Conservation (phyloP, 2,888 invertebrate species). For the Nomada ruficornis region DNA sequence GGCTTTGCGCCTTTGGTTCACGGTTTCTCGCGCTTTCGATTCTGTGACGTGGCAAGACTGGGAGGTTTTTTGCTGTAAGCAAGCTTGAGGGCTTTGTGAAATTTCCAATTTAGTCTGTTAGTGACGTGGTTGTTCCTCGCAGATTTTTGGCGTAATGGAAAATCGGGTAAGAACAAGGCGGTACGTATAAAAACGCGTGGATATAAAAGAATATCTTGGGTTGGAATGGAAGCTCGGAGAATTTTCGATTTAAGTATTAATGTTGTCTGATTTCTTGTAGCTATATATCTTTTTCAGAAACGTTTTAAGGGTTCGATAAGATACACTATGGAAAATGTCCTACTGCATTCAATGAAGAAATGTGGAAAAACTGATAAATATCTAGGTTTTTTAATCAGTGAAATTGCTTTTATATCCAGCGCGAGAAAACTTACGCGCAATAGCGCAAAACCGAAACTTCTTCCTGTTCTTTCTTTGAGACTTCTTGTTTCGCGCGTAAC, state of each 20-base stretch:
- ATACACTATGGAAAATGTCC: no score
- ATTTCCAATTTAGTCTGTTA: neutral
- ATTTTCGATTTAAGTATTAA: no score
- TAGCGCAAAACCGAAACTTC: slow-evolving; percentile 16
- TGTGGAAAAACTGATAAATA: neutral
- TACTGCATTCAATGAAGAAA: no score
- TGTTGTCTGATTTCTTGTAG: no score
- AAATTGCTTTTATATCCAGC: neutral
- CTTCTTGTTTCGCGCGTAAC: slow-evolving; percentile 8
- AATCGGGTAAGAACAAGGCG: no score
- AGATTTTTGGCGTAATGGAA: no score
- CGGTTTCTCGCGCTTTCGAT: slow-evolving; percentile 3
- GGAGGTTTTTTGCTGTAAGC: neutral
- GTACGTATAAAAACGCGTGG: no score
- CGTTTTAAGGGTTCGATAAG: no score
- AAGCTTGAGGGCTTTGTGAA: neutral
- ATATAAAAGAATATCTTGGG: no score
- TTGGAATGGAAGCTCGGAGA: no score
- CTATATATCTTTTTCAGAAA: no score
- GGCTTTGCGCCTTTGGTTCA: neutral
- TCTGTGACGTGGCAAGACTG: neutral
- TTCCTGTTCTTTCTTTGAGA: neutral
- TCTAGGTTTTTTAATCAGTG: slow-evolving; percentile 15
- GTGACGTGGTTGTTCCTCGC: neutral
- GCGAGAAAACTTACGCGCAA: slow-evolving; percentile 8